phyloP scores from a whole-genome alignment of 2,888 invertebrate species.

The Napeogenes sylphis region DNA sequence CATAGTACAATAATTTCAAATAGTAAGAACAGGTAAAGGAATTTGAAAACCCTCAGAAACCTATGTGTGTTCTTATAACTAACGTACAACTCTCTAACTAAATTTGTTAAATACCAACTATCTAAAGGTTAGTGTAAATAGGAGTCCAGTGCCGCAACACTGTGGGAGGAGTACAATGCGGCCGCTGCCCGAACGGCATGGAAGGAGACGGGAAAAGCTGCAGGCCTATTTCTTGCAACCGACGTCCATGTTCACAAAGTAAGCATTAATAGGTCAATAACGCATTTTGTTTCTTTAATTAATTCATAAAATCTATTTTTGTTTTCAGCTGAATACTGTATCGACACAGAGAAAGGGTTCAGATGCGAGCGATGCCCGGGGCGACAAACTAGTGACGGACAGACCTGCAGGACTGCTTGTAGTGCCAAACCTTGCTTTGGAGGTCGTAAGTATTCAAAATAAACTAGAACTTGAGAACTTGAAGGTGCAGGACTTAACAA shows the following conservation, averaged over 20 bases:
- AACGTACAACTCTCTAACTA: too few relatives aligned
- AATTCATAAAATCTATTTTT: too few relatives aligned
- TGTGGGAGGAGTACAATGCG: conserved; percentile 88
- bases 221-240: conserved; percentile 78
- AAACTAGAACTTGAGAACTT: neutral
- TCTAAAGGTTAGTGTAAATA: conserved; percentile 24
- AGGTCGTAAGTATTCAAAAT: conserved; percentile 56
- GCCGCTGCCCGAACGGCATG: conserved; percentile 89
- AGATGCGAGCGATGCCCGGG: conserved; percentile 87
- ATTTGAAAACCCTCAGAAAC: too few relatives aligned
- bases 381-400: conserved; percentile 86
- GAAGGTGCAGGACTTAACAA: neutral
- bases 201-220: conserved; percentile 82
- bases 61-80: too few relatives aligned
- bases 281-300: neutral
- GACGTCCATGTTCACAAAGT: conserved; percentile 81
- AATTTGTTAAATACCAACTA: neutral
- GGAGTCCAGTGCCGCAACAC: conserved; percentile 86
- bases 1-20: too few relatives aligned
- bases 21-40: too few relatives aligned
- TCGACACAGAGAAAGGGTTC: conserved; percentile 82
- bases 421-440: conserved; percentile 76
- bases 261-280: conserved; percentile 25
- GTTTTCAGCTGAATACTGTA: conserved; percentile 80
- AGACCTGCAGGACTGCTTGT: conserved; percentile 86